Base-by-base conservation (phyloP, 2,113 vertebrate genomes). In the Typhlomys cinereus region DNA sequence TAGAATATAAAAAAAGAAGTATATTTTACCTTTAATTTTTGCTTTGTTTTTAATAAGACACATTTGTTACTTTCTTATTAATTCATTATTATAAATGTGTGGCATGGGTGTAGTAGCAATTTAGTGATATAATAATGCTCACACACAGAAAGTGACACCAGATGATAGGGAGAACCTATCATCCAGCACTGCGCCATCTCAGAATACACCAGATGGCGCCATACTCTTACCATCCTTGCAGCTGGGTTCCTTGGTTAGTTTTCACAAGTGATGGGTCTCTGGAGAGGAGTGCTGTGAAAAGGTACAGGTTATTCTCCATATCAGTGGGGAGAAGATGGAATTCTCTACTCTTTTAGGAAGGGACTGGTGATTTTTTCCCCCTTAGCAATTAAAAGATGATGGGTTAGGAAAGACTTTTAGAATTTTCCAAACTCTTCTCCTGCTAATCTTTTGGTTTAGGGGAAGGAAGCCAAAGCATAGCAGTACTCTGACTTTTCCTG, bases 201-300 rank as follows among this genome's bases (percentile, higher is more conserved):
- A 62, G 36, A 44, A 64, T n/a, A 36, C 88, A 82, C 85, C 76
- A 87, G 93, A 48, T 83, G 85, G 93, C 39, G 15, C 71, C 66
- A 57, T 62, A 66, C 29, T 74, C 27, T 23, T 36, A 29, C n/a
- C n/a, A n/a, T 23, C 50, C 64, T 36, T 64, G 27, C n/a, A 39
- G 6, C 85, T 83, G 36, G 84, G 7, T 57, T 66, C 3, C 44
- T 75, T 50, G 17, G 20, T 91, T 78, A 64, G 21, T 48, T 70
- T 85, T 50, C 17, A 31, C 13, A 64, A 23, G 29, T 23, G 67
- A n/a, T 74, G 67, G 69, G 44, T 66, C 39, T 90, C 76, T 78
- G 27, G 62, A 74, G 54, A 75, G 34, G 1, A 31, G 59, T 62
- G 44, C 20, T 11, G 14, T 54, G 44, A 44, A 80, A 79, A 90